Evolutionary conservation across 2,113 vertebrate species (phyloP), one percentile per base, ranked within the genome.

Genomic region (Erythrocercus mccallii): DNA sequence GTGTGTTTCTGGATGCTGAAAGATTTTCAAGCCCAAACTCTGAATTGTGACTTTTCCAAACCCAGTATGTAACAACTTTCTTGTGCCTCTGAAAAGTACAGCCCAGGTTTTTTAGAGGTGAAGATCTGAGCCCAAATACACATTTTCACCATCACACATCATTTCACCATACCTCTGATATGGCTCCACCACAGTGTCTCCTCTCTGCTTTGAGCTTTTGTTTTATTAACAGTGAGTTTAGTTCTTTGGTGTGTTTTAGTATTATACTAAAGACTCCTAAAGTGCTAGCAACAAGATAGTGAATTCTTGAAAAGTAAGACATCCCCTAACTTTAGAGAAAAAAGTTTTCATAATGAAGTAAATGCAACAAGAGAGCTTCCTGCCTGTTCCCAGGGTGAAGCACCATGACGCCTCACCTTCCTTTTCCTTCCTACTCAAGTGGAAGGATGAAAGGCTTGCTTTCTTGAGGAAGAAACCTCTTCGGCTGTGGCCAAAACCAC

Each of bases 381-480:
- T 90, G 40, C 42, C 61, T 31, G 44, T 58, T 80, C 58, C 37
- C 1, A 3, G 47, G 27, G n/a, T 58, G 12, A 95, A 86, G 57
- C 40, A 48, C 33, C 3, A 1, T 1, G 2, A 35, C 0, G 0
- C n/a, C 45, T 95, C 78, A 88, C 44, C 58, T 83, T 77, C 58
- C 42, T 94, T 85, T 82, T 82, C 51, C 81, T 95, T 66, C 47
- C 64, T 66, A 33, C 68, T 20, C 56, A 88, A 85, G 51, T 7
- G 0, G 28, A 65, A 20, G 42, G 71, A 91, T 93, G 72, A 94
- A 94, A 91, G 60, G 45, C 23, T 78, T 86, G 51, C 60, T 74
- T 78, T 96, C 68, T 86, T 78, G 64, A 95, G 79, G 79, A 94
- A 82, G 89, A 91, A 90, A 71, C 18, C 54, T 94, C 42, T 71